A percentile compares a stretch with the other conserved stretches of the same genome.
Evolutionary conservation across 2,113 vertebrate genomes (phyloP).

Genomic region (Shinisaurus crocodilurus): DNA sequence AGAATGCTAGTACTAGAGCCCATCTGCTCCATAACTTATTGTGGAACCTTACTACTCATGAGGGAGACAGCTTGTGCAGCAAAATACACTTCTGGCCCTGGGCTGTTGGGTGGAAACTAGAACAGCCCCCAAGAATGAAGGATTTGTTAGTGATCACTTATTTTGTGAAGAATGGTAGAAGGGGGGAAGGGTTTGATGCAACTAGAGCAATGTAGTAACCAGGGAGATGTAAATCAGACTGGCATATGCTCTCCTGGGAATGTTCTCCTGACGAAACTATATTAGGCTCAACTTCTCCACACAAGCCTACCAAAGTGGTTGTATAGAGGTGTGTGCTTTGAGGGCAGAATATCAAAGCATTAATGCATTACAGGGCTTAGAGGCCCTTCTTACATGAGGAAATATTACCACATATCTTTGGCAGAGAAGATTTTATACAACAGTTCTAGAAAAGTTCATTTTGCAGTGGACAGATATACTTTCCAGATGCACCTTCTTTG

Average conservation of each 20-base stretch:
- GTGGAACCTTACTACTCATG: not conserved
- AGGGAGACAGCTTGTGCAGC: not conserved
- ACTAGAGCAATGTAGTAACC: not conserved
- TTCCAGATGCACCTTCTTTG: constrained; percentile 45
- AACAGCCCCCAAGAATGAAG: not conserved
- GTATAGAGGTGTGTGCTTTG: not conserved
- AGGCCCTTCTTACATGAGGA: not conserved
- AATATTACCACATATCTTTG: rapidly evolving
- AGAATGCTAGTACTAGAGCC: not conserved
- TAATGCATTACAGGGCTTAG: not conserved
- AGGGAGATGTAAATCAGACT: not conserved
- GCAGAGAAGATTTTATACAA: not conserved
- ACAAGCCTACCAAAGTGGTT: not conserved
- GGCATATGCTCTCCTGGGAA: not conserved
- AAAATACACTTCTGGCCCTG: not conserved
- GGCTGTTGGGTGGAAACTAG: too few relatives aligned
- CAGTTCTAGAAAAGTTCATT: rapidly evolving
- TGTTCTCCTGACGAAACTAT: not conserved
- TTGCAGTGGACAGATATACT: not conserved
- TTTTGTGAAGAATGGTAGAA: not conserved
- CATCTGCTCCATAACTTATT: not conserved
- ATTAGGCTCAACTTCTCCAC: not conserved
- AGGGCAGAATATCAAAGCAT: not conserved
- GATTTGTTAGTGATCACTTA: too few relatives aligned
- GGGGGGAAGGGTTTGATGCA: not conserved